Conservation (phyloP, 1,140 invertebrate species). For the Leptestheria dahalacensis region DNA sequence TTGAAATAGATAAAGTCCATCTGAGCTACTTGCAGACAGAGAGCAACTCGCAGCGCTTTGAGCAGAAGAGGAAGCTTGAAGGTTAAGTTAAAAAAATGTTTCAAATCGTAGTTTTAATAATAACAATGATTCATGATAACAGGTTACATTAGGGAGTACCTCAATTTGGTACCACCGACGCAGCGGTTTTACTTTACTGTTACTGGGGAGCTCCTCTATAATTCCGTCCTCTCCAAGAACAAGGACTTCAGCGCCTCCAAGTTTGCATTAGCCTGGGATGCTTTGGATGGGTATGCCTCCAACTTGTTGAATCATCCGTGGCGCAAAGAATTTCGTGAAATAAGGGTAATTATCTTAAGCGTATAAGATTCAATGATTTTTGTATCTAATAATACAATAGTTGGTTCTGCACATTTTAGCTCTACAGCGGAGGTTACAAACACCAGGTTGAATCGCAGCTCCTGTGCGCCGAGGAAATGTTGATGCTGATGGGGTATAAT, state of each 20-base stretch:
- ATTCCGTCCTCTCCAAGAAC: constrained; percentile 44
- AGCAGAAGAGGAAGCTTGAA: constrained; percentile 54
- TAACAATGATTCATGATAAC: constrained; percentile 21
- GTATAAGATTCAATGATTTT: no score
- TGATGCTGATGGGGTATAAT: constrained; percentile 64
- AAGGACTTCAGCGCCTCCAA: constrained; percentile 61
- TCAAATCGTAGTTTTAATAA: not conserved
- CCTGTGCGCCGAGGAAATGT: constrained; percentile 51
- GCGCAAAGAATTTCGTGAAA: constrained; percentile 64
- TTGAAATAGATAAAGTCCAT: constrained; percentile 49
- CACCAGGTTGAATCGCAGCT: constrained; percentile 67
- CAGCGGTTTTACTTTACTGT: constrained; percentile 59
- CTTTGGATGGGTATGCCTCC: constrained; percentile 64
- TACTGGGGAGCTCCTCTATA: constrained; percentile 53
- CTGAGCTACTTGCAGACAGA: constrained; percentile 58
- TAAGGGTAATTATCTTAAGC: constrained; percentile 41
- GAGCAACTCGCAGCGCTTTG: constrained; percentile 52
- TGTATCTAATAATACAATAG: no score
- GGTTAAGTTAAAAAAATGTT: constrained; percentile 30
- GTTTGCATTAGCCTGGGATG: constrained; percentile 62
- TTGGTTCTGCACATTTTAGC: constrained; percentile 30
- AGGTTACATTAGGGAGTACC: constrained; percentile 59
- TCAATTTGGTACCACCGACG: constrained; percentile 58
- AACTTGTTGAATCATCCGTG: constrained; percentile 73
- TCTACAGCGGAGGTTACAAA: constrained; percentile 70